A percentile compares a stretch with the other conserved stretches of the same genome.
phyloP scores from a whole-genome alignment of 2,797 vertebrate species.

The Lithobates sylvaticus region DNA sequence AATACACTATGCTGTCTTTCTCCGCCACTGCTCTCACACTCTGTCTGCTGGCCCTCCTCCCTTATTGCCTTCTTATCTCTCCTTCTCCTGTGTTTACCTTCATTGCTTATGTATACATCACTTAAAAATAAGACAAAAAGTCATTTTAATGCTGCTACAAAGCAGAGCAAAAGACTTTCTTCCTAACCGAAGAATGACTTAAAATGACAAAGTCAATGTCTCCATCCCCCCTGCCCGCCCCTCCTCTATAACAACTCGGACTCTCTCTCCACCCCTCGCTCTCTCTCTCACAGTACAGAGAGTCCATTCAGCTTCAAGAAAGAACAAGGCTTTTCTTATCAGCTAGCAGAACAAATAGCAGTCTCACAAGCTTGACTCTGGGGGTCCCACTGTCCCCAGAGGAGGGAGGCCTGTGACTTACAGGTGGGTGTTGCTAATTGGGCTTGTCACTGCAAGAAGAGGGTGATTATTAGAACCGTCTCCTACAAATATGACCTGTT shows the following conservation, averaged over 20 bases:
- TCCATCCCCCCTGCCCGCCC: background rate
- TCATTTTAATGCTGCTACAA: background rate
- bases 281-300: constrained; percentile 40
- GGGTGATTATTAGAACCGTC: background rate
- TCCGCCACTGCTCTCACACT: background rate
- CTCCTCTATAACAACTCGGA: background rate
- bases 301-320: constrained; percentile 43
- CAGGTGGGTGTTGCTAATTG: constrained; percentile 38
- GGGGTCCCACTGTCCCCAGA: constrained; percentile 31
- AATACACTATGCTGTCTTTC: background rate
- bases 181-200: background rate
- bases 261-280: constrained; percentile 1
- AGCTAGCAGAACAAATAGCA: constrained; percentile 47
- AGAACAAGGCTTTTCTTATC: constrained; percentile 57
- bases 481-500: too few species aligned
- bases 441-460: background rate
- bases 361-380: constrained; percentile 25
- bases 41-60: background rate
- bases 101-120: background rate
- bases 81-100: background rate
- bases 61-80: background rate
- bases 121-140: background rate
- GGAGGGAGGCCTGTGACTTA: constrained; percentile 17
- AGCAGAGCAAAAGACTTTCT: background rate
- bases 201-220: background rate